Percentiles rank a stretch among this genome's conserved stretches.
phyloP scores from a whole-genome alignment of 1,140 invertebrate species.

The Plodia interpunctella region DNA sequence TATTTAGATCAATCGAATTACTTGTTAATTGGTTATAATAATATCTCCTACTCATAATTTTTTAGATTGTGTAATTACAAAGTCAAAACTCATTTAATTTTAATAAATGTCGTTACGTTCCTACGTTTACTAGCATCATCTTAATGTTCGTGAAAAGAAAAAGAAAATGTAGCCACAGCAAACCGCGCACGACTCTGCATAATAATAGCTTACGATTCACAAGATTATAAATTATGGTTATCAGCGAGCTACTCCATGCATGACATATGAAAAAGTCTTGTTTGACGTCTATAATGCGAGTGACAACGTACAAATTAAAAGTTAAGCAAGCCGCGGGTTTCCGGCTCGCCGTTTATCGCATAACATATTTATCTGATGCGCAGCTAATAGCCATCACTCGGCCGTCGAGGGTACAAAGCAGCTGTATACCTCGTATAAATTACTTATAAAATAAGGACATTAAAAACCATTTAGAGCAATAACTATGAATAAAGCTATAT shows the following conservation, averaged over 20 bases:
- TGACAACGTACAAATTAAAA: conserved; percentile 7
- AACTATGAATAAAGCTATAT: conserved; percentile 63
- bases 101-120: no score
- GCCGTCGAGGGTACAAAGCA: conserved; percentile 45
- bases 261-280: neutral
- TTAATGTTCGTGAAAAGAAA: no score
- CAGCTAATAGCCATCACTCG: conserved; percentile 57
- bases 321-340: conserved; percentile 31
- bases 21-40: neutral
- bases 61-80: no score
- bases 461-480: conserved; percentile 73
- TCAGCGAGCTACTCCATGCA: neutral
- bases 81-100: no score
- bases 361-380: conserved; percentile 53
- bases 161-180: no score
- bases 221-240: neutral
- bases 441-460: conserved; percentile 69
- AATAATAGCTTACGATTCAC: neutral
- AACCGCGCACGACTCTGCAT: neutral
- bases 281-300: conserved; percentile 1
- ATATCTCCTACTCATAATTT: no score
- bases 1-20: neutral
- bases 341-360: conserved; percentile 42
- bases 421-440: conserved; percentile 64
- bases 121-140: no score